phyloP scores from a whole-genome alignment of 2,797 vertebrate species.

The Channallabes apus region DNA sequence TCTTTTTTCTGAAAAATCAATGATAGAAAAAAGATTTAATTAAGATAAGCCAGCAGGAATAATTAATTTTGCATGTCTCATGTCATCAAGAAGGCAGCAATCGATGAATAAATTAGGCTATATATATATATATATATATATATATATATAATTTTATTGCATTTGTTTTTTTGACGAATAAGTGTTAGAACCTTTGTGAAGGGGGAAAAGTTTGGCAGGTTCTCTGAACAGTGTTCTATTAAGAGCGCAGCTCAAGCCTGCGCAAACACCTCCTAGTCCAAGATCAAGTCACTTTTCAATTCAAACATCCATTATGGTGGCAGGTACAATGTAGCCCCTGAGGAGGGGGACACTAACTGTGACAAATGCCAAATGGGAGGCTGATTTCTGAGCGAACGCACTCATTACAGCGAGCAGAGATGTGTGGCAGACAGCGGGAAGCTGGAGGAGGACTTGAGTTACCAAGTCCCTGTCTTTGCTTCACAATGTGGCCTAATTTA shows the following conservation, averaged over 20 bases:
- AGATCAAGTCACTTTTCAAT: conserved; percentile 68
- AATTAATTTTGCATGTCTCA: conserved; percentile 76
- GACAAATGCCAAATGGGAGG: conserved; percentile 68
- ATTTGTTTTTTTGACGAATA: conserved; percentile 2
- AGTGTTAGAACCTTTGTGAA: conserved; percentile 31
- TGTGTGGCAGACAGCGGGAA: conserved; percentile 56
- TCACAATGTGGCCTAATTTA: conserved; percentile 58
- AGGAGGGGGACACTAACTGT: conserved; percentile 58
- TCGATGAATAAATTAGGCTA: conserved; percentile 68
- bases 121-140: background rate
- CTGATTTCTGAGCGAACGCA: conserved; percentile 55
- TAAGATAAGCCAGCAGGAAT: conserved; percentile 78
- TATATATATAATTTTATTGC: conserved; percentile 4
- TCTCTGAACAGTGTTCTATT: conserved; percentile 52
- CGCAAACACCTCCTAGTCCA: conserved; percentile 49
- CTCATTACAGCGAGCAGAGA: conserved; percentile 59
- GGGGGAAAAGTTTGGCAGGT: conserved; percentile 54
- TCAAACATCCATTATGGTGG: conserved; percentile 65
- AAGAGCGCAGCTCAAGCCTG: conserved; percentile 29
- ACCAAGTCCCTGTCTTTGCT: conserved; percentile 49
- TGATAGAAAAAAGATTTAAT: conserved; percentile 82
- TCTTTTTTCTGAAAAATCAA: conserved; percentile 74
- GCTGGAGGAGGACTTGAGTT: conserved; percentile 50
- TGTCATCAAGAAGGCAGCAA: conserved; percentile 74
- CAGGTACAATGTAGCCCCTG: conserved; percentile 62